Percentiles rank a stretch among this genome's conserved stretches.
phyloP scores from a whole-genome alignment of 2,113 vertebrate genomes.

The Corythornis vintsioides region DNA sequence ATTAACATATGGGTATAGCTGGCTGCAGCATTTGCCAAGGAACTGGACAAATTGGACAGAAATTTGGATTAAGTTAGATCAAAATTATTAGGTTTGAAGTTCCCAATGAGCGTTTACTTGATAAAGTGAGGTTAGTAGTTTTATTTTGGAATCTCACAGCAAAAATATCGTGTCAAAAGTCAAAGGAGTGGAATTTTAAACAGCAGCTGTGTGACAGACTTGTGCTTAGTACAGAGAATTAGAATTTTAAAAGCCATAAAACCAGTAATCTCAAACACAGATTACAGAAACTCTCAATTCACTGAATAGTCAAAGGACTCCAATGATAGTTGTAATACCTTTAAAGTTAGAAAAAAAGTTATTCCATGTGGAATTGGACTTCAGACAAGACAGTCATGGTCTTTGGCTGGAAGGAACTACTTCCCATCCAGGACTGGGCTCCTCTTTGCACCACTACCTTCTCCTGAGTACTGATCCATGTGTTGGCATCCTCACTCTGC shows the following conservation, averaged over 20 bases:
- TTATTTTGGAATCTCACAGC: not conserved
- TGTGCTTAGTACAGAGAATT: not conserved
- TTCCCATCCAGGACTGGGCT: not conserved
- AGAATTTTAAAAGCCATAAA: not conserved
- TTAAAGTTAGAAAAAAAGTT: not conserved
- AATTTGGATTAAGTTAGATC: not conserved
- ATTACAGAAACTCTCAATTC: not conserved
- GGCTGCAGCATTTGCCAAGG: not conserved
- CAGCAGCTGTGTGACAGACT: not conserved
- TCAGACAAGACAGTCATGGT: fast-evolving
- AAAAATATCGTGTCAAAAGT: not conserved
- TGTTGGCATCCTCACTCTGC: not conserved
- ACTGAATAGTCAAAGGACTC: not conserved
- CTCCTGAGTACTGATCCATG: not conserved
- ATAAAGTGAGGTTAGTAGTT: not conserved
- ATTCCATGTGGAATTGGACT: not conserved
- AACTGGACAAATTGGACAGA: not conserved
- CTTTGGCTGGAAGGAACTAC: not conserved
- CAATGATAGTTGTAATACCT: not conserved
- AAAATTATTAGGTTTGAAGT: not conserved
- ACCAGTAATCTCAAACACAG: not conserved
- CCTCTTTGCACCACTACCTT: not conserved
- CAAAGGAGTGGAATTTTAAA: not conserved
- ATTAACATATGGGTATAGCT: not conserved
- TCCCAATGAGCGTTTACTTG: not conserved